phyloP scores from a whole-genome alignment of 2,797 vertebrate species.

The Hafferia zeledoni region DNA sequence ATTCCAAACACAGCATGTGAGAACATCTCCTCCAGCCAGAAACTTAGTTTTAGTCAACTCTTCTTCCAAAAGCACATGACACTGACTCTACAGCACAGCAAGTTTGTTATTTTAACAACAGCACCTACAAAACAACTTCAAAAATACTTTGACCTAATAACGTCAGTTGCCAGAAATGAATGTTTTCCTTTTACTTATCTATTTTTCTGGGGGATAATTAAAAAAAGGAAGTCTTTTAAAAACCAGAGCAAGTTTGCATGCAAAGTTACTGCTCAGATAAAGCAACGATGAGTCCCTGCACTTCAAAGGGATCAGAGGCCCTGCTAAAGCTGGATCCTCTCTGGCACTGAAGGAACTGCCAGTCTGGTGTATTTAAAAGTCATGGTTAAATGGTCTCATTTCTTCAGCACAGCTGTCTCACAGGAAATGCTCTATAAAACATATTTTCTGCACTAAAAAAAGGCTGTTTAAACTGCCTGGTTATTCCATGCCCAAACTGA shows the following conservation, averaged over 20 bases:
- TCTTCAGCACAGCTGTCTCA: slow-evolving; percentile 2
- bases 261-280: background rate
- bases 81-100: background rate
- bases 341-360: background rate
- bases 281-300: background rate
- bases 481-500: background rate
- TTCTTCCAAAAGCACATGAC: background rate
- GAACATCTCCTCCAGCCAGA: background rate
- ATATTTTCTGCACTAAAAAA: background rate
- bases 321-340: slow-evolving; percentile 19
- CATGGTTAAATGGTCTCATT: background rate
- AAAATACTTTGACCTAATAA: slow-evolving; percentile 52
- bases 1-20: background rate
- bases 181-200: background rate
- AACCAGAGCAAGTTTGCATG: background rate
- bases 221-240: background rate
- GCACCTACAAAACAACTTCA: background rate
- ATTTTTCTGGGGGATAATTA: background rate
- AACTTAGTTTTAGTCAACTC: background rate
- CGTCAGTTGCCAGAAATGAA: slow-evolving; percentile 39
- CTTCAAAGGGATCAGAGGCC: slow-evolving; percentile 31
- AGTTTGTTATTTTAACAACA: slow-evolving; percentile 17
- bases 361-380: background rate
- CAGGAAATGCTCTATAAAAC: background rate
- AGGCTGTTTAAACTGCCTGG: background rate